Base-by-base conservation (phyloP, 2,113 vertebrate genomes). In the Dicaeum eximium region DNA sequence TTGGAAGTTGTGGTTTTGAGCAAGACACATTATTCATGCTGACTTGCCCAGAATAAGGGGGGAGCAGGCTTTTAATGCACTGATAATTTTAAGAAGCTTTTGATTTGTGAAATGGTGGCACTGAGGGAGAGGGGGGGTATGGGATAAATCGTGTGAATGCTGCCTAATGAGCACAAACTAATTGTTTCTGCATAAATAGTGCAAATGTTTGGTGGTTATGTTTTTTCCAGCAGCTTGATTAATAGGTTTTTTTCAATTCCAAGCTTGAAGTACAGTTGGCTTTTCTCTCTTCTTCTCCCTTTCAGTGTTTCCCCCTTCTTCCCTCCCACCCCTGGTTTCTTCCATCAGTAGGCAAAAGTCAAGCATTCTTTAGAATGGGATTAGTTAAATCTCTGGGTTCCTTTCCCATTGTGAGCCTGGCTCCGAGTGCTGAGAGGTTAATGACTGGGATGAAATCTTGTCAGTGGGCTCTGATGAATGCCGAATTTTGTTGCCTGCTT, bases 391-490 rank as follows among this genome's bases (percentile, higher is more conserved):
- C 97, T 98, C 96, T 97, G 42, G 77, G 96, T 96, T 97, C 97
- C 97, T 96, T 93, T 93, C 93, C 96, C 96, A 96, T 97, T 97
- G 88, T 97, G 95, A 97, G 96, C 97, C 88, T 77, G 85, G 83
- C 95, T 96, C 64, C 18, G 22, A 96, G 98, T 98, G 98, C 97
- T 98, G 98, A 98, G 98, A 98, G 97, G 97, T 98, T 98, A 98
- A 98, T 98, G 97, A 97, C 97, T 96, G 95, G 92, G 95, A 97
- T 96, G 98, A 98, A 98, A 98, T 98, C 97, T 97, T 97, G 97
- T 98, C 98, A 97, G 97, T 97, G 97, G 98, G 95, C 96, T 96
- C 93, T 78, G 94, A 97, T 98, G 98, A 98, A 98, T 96, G 96
- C 96, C 42, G 88, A 97, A 95, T 96, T 97, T 97, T 97, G 93